These are phyloP conservation scores for Hydractinia echinata DNA, from an alignment of 30 jellyfish, hydroid and myxozoan species.

Conservation along the genomic window DNA sequence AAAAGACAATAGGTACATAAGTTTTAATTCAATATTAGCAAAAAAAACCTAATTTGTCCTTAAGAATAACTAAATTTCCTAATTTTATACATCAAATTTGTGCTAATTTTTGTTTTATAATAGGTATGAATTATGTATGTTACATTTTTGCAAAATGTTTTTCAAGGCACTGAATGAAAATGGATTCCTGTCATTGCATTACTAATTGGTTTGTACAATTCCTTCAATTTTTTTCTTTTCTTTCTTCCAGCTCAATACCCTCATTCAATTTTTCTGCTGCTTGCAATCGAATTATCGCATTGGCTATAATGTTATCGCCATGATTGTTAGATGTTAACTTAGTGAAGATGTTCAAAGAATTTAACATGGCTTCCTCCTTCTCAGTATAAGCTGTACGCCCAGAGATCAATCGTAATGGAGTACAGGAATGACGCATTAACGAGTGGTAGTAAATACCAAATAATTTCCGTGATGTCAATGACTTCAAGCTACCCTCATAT, in stretches of 20 bases:
- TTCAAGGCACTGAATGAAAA: no score
- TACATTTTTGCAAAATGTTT: no score
- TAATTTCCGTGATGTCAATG: background rate
- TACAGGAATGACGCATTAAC: background rate
- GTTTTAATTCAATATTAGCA: no score
- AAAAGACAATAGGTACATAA: no score
- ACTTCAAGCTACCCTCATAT: background rate
- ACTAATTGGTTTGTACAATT: background rate
- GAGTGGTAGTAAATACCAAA: background rate
- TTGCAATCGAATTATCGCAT: background rate
- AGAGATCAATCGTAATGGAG: constrained; percentile 4
- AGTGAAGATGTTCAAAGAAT: no score
- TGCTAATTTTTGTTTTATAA: no score
- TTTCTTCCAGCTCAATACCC: background rate
- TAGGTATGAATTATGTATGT: no score
- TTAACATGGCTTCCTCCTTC: constrained; percentile 9
- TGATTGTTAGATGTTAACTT: background rate
- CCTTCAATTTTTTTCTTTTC: background rate
- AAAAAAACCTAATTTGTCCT: no score
- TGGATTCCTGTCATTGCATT: no score
- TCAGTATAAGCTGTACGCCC: constrained; percentile 15
- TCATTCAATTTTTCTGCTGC: background rate
- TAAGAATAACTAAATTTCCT: no score
- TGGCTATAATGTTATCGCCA: background rate
- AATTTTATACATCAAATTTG: no score